phyloP scores from a whole-genome alignment of 2,797 vertebrate genomes.

The Pteronotus mesoamericanus region DNA sequence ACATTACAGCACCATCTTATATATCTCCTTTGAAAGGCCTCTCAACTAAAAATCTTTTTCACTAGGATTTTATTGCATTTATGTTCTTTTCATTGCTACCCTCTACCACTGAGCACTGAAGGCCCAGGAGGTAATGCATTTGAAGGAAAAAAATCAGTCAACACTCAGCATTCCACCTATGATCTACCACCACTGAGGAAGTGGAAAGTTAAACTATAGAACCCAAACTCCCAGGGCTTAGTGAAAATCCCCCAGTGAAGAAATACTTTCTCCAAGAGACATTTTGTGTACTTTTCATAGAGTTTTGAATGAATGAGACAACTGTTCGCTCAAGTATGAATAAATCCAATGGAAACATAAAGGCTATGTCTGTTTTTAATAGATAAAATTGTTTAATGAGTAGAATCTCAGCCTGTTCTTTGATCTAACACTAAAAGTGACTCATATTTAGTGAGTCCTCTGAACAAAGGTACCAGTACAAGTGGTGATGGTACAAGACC shows the following conservation, averaged over 20 bases:
- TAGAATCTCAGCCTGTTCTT: slow-evolving; percentile 46
- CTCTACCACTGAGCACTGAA: background rate
- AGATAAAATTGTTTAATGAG: slow-evolving; percentile 68
- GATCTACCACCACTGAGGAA: slow-evolving; percentile 9
- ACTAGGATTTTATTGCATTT: background rate
- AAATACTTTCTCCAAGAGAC: slow-evolving; percentile 58
- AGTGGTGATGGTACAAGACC: background rate
- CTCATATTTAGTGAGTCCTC: background rate
- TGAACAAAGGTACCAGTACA: background rate
- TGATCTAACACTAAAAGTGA: background rate
- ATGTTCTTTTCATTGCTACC: slow-evolving; percentile 10
- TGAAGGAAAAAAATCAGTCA: slow-evolving; percentile 42
- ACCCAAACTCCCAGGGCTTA: background rate
- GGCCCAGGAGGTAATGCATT: background rate
- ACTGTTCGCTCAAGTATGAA: slow-evolving; percentile 48
- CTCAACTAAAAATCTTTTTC: slow-evolving; percentile 3
- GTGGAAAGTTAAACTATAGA: slow-evolving; percentile 36
- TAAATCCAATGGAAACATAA: slow-evolving; percentile 64
- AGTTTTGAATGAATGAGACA: slow-evolving; percentile 57
- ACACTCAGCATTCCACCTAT: background rate
- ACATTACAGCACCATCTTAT: background rate
- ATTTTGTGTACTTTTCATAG: slow-evolving; percentile 62
- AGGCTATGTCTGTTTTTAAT: slow-evolving; percentile 55
- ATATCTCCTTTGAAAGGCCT: background rate
- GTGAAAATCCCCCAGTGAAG: slow-evolving; percentile 43